Conservation (phyloP, 1,140 invertebrate species). For the Lordiphosa mommai region DNA sequence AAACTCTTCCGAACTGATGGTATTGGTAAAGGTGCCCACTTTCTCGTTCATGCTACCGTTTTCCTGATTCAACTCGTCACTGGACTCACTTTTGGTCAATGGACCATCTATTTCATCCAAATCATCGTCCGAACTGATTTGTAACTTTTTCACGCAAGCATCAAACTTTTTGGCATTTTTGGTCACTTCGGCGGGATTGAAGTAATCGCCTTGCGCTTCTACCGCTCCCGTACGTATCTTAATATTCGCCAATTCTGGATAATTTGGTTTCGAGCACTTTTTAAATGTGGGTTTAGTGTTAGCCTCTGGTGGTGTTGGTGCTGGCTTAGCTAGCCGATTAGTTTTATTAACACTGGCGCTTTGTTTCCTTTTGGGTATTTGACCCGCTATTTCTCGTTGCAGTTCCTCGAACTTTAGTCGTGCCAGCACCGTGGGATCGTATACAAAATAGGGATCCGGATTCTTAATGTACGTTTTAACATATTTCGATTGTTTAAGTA, state of each 20-base stretch:
- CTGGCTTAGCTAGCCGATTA: constrained; percentile 1
- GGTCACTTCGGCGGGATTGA: constrained; percentile 71
- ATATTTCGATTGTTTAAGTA: constrained; percentile 79
- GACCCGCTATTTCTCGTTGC: constrained; percentile 16
- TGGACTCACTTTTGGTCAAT: constrained; percentile 70
- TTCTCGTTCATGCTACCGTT: background rate
- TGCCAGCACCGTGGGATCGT: constrained; percentile 73
- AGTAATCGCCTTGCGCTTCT: constrained; percentile 34
- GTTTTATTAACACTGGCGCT: constrained; percentile 13
- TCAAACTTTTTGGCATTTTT: constrained; percentile 78
- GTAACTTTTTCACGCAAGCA: constrained; percentile 69
- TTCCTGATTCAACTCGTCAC: constrained; percentile 50
- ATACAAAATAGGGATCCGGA: constrained; percentile 73
- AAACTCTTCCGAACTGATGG: constrained; percentile 75
- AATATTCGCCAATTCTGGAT: constrained; percentile 75
- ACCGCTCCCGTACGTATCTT: constrained; percentile 69
- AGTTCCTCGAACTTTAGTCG: constrained; percentile 65
- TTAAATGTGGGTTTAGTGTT: constrained; percentile 46
- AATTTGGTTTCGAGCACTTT: constrained; percentile 74
- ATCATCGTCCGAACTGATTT: constrained; percentile 77
- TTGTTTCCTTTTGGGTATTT: constrained; percentile 38
- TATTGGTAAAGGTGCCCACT: constrained; percentile 67
- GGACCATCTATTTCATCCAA: constrained; percentile 74
- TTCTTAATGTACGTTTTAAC: constrained; percentile 79
- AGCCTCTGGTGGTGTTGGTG: constrained; percentile 12